phyloP scores from a whole-genome alignment of 2,888 invertebrate species.

The Pachliopta kotzebuea region DNA sequence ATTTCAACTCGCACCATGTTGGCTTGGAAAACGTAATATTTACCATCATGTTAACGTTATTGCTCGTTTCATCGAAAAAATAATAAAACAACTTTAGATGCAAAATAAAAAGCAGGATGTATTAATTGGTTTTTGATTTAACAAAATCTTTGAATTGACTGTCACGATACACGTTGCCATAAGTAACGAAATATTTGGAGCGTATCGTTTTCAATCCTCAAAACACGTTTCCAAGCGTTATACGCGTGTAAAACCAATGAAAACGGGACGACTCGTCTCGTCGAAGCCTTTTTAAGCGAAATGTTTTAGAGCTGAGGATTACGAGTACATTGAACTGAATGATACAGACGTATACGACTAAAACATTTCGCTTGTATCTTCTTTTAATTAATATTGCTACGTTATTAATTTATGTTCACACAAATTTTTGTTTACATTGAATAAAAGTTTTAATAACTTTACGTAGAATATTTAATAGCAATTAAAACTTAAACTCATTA shows the following conservation, averaged over 20 bases:
- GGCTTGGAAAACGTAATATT: too few species aligned
- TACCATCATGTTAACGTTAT: too few species aligned
- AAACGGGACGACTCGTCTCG: slow-evolving; percentile 22
- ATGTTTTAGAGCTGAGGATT: slow-evolving; percentile 21
- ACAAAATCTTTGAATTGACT: not conserved
- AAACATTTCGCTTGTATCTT: not conserved
- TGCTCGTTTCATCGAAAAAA: too few species aligned
- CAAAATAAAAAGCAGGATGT: not conserved
- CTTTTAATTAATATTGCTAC: not conserved
- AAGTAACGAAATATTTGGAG: slow-evolving; percentile 12
- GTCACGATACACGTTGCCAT: not conserved
- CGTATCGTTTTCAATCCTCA: slow-evolving; percentile 18
- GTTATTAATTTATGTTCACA: not conserved
- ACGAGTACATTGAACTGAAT: slow-evolving; percentile 10
- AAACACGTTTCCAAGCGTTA: slow-evolving; percentile 11
- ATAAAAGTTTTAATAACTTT: too few species aligned
- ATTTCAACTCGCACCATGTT: too few species aligned
- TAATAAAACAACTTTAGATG: too few species aligned
- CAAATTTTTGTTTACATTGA: too few species aligned
- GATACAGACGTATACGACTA: not conserved
- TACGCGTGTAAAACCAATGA: slow-evolving; percentile 22
- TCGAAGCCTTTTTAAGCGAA: slow-evolving; percentile 23
- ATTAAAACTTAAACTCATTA: too few species aligned
- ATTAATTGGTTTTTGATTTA: not conserved
- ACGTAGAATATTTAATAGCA: too few species aligned